phyloP scores from a whole-genome alignment of 2,113 vertebrate species.

The Nesogale talazaci region DNA sequence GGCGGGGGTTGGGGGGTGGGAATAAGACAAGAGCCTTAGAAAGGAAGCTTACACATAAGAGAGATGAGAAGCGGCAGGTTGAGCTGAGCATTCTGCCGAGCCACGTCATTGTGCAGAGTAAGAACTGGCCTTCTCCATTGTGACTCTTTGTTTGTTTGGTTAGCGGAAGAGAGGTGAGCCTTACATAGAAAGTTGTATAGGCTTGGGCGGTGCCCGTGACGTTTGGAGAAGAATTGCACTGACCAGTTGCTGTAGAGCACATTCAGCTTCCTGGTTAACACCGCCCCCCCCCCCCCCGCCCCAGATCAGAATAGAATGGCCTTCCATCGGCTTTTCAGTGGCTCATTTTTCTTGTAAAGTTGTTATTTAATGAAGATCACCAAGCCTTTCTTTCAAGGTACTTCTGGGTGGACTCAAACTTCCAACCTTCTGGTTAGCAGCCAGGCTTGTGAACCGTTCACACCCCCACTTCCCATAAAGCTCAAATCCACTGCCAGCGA shows the following conservation, averaged over 20 bases:
- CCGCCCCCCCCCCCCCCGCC: too few relatives aligned
- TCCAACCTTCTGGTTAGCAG: background rate
- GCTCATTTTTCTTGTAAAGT: too few relatives aligned
- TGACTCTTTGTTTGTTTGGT: background rate
- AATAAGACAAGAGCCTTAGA: background rate
- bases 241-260: background rate
- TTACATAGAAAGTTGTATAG: background rate
- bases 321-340: background rate
- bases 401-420: background rate
- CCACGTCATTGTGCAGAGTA: background rate
- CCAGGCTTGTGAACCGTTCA: background rate
- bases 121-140: conserved; percentile 8
- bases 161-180: conserved; percentile 29
- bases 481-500: too few relatives aligned
- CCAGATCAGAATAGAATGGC: background rate
- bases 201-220: background rate
- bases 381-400: background rate
- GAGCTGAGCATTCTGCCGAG: background rate
- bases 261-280: background rate
- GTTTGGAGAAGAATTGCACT: background rate
- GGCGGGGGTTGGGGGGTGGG: background rate
- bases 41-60: background rate
- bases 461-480: background rate
- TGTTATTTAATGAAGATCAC: background rate
- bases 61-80: background rate